Evolutionary conservation across 2,888 invertebrate species (phyloP).

Genomic region (Noctuana brunneofusca): DNA sequence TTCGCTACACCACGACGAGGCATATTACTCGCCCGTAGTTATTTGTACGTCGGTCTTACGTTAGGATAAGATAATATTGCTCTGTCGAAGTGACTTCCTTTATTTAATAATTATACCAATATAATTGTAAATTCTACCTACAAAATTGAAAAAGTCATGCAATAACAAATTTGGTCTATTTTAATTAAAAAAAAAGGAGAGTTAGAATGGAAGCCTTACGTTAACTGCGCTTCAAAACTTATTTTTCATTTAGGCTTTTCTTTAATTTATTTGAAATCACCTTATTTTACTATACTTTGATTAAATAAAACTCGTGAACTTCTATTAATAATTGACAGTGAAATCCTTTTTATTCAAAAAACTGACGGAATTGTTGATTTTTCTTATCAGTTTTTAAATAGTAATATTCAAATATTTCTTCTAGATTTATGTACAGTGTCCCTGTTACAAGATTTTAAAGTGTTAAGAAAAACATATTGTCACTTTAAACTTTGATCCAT

Average conservation of each 20-base stretch:
- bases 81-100: neutral
- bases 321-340: conserved; percentile 25
- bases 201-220: neutral
- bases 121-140: conserved; percentile 11
- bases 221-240: conserved; percentile 4
- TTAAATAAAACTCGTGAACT: conserved; percentile 3
- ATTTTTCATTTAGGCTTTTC: neutral
- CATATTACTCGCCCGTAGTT: conserved; percentile 21
- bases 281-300: neutral
- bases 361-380: neutral
- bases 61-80: conserved; percentile 27
- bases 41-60: conserved; percentile 10
- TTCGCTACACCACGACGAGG: neutral
- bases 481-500: too few relatives aligned
- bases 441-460: too few relatives aligned
- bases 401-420: too few relatives aligned
- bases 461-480: too few relatives aligned
- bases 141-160: conserved; percentile 29
- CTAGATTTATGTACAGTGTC: too few relatives aligned
- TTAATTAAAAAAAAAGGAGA: conserved; percentile 13
- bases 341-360: conserved; percentile 12
- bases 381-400: neutral
- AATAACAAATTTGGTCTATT: conserved; percentile 25
- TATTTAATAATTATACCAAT: conserved; percentile 9
- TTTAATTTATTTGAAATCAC: neutral